Evolutionary conservation across 2,888 invertebrate genomes (phyloP).

Genomic region (Tyria jacobaeae): DNA sequence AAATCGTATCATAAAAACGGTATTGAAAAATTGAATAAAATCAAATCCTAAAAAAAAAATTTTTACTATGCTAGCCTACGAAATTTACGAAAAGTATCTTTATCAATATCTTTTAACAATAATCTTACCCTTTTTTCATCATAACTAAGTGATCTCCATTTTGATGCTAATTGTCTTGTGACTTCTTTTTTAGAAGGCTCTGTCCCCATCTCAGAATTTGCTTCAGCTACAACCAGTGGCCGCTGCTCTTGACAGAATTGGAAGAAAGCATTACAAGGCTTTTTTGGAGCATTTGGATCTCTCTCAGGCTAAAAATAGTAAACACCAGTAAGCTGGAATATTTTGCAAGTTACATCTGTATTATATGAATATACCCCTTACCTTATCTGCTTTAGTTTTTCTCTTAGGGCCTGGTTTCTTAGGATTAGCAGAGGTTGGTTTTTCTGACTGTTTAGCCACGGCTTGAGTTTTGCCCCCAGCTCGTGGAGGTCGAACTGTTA

Average conservation of each 20-base stretch:
- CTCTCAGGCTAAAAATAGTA: constrained; percentile 72
- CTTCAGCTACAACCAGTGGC: constrained; percentile 89
- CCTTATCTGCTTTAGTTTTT: constrained; percentile 88
- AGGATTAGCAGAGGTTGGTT: constrained; percentile 63
- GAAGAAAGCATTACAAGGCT: constrained; percentile 93
- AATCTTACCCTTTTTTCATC: constrained; percentile 89
- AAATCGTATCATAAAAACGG: too few relatives aligned
- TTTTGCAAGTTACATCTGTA: not conserved
- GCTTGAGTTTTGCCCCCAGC: constrained; percentile 63
- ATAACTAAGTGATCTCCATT: constrained; percentile 90
- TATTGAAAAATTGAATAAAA: too few relatives aligned
- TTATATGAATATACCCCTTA: constrained; percentile 38
- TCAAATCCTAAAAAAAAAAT: too few relatives aligned
- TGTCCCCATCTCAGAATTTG: constrained; percentile 87
- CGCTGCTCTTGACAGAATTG: constrained; percentile 93
- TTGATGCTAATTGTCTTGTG: constrained; percentile 90
- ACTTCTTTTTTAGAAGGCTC: constrained; percentile 92
- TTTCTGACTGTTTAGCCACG: constrained; percentile 67
- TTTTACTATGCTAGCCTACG: too few relatives aligned
- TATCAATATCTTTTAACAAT: not conserved
- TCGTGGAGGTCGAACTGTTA: constrained; percentile 59
- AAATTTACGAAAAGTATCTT: too few relatives aligned
- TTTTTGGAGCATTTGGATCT: constrained; percentile 92
- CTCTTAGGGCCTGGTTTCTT: constrained; percentile 83
- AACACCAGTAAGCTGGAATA: not conserved